Percentiles rank a stretch among this genome's conserved stretches.
Evolutionary conservation across 2,888 invertebrate genomes (phyloP).

Genomic region (Plemyria rubiginata): DNA sequence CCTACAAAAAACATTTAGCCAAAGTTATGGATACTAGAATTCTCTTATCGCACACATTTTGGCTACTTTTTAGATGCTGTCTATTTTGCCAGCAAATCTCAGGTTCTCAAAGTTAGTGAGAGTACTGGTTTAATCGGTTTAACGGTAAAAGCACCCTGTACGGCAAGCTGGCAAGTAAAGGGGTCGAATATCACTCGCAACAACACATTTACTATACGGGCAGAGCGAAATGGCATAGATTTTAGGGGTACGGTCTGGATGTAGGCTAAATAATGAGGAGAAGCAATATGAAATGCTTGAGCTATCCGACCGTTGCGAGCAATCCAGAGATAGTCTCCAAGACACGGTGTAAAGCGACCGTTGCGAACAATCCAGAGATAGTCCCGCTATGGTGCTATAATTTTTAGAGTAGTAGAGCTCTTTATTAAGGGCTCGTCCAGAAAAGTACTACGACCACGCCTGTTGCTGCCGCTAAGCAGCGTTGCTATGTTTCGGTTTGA

Average conservation of each 20-base stretch:
- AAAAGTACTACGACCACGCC: too few relatives aligned
- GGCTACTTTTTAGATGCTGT: slow-evolving; percentile 8
- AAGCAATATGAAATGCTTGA: not conserved
- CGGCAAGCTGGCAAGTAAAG: slow-evolving; percentile 6
- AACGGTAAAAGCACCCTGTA: slow-evolving; percentile 27
- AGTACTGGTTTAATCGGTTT: slow-evolving; percentile 25
- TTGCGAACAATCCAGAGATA: too few relatives aligned
- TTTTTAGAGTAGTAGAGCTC: too few relatives aligned
- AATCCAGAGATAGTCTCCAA: too few relatives aligned
- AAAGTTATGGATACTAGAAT: too few relatives aligned
- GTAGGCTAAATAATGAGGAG: not conserved
- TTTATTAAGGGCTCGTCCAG: too few relatives aligned
- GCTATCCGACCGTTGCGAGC: too few relatives aligned
- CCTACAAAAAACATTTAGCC: too few relatives aligned
- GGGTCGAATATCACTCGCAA: slow-evolving; percentile 7
- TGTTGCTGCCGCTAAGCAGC: too few relatives aligned
- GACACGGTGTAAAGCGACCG: too few relatives aligned
- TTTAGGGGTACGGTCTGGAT: not conserved
- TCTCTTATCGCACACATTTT: not conserved
- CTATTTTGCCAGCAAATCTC: slow-evolving; percentile 18
- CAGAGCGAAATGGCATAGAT: slow-evolving; percentile 5
- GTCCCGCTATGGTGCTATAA: too few relatives aligned
- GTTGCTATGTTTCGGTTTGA: too few relatives aligned
- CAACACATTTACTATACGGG: slow-evolving; percentile 5
- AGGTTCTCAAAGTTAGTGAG: slow-evolving; percentile 16